Conservation (phyloP, 2,888 invertebrate species). For the Cerastis leucographa region DNA sequence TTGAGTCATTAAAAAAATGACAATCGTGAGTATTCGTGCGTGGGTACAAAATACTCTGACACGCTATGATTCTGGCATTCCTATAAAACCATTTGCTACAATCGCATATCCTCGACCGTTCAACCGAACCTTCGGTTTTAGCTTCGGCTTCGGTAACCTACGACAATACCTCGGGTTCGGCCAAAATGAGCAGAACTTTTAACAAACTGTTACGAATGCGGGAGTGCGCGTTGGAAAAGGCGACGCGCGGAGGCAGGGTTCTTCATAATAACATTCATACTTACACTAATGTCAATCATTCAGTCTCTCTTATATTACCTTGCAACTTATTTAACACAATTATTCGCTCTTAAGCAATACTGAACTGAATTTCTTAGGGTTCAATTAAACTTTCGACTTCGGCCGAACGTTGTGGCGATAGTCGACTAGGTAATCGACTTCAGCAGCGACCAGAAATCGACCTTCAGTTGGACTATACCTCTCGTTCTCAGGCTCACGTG, state of each 20-base stretch:
- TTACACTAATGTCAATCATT: neutral
- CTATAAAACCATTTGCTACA: constrained; percentile 4
- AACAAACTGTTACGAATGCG: neutral
- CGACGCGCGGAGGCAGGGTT: no score
- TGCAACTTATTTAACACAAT: neutral
- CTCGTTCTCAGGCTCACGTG: neutral
- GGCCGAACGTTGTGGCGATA: neutral
- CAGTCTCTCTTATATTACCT: neutral
- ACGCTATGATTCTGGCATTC: neutral
- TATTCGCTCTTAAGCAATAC: neutral
- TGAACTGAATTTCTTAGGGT: neutral
- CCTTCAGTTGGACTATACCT: neutral
- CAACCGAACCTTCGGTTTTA: no score
- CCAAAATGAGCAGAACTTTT: neutral
- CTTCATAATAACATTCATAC: no score
- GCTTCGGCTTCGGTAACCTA: no score
- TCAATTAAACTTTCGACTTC: neutral
- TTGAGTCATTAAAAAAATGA: neutral
- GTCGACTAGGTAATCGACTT: neutral
- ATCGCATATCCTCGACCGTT: neutral
- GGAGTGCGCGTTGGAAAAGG: neutral
- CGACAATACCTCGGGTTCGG: neutral
- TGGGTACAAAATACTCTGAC: neutral
- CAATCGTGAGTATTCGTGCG: neutral
- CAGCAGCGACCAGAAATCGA: neutral